Base-by-base conservation (phyloP, 1,140 invertebrate species). In the Heliconius hewitsoni region DNA sequence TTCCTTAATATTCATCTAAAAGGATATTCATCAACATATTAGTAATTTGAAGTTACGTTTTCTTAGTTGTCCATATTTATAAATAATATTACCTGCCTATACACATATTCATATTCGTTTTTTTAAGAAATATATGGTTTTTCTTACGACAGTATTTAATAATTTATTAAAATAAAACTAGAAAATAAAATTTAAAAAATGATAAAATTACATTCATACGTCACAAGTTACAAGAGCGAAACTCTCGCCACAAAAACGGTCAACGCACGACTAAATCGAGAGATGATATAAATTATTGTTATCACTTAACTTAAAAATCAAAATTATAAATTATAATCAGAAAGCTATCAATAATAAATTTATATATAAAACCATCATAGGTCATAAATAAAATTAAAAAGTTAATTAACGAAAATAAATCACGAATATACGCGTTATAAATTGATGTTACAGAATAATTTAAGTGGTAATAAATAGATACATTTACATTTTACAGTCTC, bases 391-490 rank as follows among this genome's bases (percentile, higher is more conserved):
- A 72, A 39, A 72, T 42, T 39, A 72, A 42, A 72, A n/a, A 72
- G 71, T 72, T 42, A 72, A 72, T 72, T 39, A 72, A 72, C 60
- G 60, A 30, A 66, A 66, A 66, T 66, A 66, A 66, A 66, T 66
- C 11, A 30, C 2, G 4, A 66, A 66, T 66, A 66, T 60, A 19
- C 8, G 57, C 9, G 13, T 60, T 8, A 60, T 66, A 66, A 66
- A 18, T 57, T 23, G 5, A 57, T 23, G 19, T 57, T 23, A 1
- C 1, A 57, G n/a, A 57, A 57, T 57, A 57, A 57, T 52, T 78
- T 57, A 76, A 83, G 76, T 82, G 80, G 79, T 85, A 84, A 85
- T 76, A 42, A 71, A 81, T 76, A 66, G 78, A 84, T 83, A 77
- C 81, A 76, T 81, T 76, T 76, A 76, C 80, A 82, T 55, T 70